Evolutionary conservation across 2,797 vertebrate species (phyloP).

Genomic region (Premnoplex brunnescens): DNA sequence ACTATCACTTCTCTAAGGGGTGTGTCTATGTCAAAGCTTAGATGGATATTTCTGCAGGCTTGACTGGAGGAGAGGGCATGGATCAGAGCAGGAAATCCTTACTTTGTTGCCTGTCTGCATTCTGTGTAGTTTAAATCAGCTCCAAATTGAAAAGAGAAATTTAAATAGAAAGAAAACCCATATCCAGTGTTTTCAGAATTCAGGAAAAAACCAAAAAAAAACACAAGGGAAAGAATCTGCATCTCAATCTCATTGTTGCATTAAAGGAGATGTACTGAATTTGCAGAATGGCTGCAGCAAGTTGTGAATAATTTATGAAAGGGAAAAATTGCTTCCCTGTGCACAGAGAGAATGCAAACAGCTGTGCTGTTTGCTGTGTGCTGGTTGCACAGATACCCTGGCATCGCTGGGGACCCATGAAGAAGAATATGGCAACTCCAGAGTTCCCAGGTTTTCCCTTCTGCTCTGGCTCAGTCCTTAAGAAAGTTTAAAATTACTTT

Average conservation of each 20-base stretch:
- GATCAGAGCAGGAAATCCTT: neutral
- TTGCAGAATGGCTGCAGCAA: conserved; percentile 49
- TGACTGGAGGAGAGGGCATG: neutral
- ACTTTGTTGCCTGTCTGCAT: neutral
- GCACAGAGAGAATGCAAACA: conserved; percentile 41
- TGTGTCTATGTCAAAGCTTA: neutral
- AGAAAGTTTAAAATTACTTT: conserved; percentile 18
- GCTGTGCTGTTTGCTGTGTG: conserved; percentile 26
- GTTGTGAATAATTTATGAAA: conserved; percentile 66
- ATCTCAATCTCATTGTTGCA: conserved; percentile 72
- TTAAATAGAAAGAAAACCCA: conserved; percentile 60
- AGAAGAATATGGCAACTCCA: neutral
- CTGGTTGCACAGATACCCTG: neutral
- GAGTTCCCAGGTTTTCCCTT: neutral
- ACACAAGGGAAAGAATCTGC: conserved; percentile 56
- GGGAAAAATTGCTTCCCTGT: conserved; percentile 21
- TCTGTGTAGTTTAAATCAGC: neutral
- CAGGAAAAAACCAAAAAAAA: neutral
- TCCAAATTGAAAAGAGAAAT: conserved; percentile 16
- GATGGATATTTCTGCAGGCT: neutral
- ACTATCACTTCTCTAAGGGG: neutral
- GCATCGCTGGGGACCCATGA: neutral
- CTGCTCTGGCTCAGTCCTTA: neutral
- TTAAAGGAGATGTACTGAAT: conserved; percentile 52
- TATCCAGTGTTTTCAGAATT: conserved; percentile 54